Base-by-base conservation (phyloP, 2,797 vertebrate species). In the Lagorchestes hirsutus region DNA sequence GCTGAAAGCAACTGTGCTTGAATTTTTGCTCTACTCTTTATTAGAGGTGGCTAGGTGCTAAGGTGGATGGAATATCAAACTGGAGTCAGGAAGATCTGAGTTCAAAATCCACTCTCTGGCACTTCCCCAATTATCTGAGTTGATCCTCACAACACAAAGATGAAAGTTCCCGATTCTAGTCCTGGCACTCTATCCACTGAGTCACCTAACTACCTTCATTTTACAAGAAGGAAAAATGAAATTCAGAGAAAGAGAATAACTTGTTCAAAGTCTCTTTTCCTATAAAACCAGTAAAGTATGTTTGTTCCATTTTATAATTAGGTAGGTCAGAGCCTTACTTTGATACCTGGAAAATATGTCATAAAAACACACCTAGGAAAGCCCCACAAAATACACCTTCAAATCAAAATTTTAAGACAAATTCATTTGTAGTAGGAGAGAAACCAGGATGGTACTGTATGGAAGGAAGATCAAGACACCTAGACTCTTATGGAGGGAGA, bases 141-240 rank as follows among this genome's bases (percentile, higher is more conserved):
- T 40, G 14, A 74, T 40, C 6, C 67, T 40, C n/a, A 40, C 67
- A 74, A 22, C 67, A 40, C 0, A 12, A 67, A 67, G 62, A 67
- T n/a, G 34, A n/a, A 5, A 8, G 6, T 16, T 74, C 16, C 62
- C 8, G 14, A 18, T 5, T 67, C 62, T 16, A 67, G 34, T 8
- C 0, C 16, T 40, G 67, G 18, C 16, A 22, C 5, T 74, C n/a
- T 74, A 28, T 40, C 14, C 5, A 9, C n/a, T 74, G 67, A 5
- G 3, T n/a, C n/a, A 34, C 16, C 74, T 94, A 2, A 6, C 55
- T 95, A 46, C 95, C 27, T 52, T 97, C 18, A 46, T 40, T 82
- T 82, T 46, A 82, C 22, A 82, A 82, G 40, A 0, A 24, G n/a
- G 67, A 22, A 46, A 82, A 82, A 24, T 82, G 22, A 82, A 22